Percentiles rank a stretch among this genome's conserved stretches.
These are phyloP conservation scores for Siniperca chuatsi DNA, from an alignment of 2,113 vertebrate species.

Conservation along the genomic window DNA sequence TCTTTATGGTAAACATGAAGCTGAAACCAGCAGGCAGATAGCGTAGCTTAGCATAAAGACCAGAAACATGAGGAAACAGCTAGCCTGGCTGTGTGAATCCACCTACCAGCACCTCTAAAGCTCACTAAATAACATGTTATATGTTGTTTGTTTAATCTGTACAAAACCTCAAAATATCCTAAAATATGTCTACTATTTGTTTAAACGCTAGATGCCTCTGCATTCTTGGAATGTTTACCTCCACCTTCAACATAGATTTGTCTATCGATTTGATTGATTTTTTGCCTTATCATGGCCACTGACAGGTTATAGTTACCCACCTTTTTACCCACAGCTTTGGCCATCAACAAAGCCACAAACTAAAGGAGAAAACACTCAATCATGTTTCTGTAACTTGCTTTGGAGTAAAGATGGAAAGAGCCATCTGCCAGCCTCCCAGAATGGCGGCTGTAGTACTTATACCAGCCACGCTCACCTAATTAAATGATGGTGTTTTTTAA, in stretches of 20 bases:
- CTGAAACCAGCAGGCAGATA: neutral
- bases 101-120: too few species aligned
- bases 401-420: neutral
- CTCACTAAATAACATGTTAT: too few species aligned
- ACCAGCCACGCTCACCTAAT: neutral
- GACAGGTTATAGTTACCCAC: neutral
- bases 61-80: too few species aligned
- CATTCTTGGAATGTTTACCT: too few species aligned
- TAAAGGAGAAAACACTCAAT: neutral
- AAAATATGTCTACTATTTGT: neutral
- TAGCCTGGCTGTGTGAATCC: too few species aligned
- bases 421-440: neutral
- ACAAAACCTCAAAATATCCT: too few species aligned
- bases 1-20: too few species aligned
- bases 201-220: neutral
- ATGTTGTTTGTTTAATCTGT: too few species aligned
- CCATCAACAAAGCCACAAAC: neutral
- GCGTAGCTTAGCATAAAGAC: neutral
- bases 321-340: neutral
- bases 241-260: too few species aligned
- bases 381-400: neutral
- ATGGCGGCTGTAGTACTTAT: neutral
- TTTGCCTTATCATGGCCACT: neutral
- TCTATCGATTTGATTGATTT: neutral
- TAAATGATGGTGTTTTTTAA: constrained; percentile 24